These are phyloP conservation scores for Macquaria australasica DNA, from an alignment of 2,113 vertebrate species.

Conservation along the genomic window DNA sequence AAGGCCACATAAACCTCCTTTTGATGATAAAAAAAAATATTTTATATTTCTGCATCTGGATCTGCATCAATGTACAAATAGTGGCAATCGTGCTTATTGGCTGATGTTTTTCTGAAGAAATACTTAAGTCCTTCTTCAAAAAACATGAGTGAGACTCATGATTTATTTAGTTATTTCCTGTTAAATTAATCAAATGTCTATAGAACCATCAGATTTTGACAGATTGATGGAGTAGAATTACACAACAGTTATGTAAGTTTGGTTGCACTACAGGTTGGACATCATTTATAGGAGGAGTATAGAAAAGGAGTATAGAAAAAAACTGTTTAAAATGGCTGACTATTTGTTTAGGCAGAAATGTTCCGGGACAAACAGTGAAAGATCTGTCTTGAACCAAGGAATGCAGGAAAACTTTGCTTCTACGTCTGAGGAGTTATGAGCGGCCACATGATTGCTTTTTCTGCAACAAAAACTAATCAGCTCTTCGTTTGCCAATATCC, in stretches of 20 bases:
- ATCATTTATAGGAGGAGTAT: background rate
- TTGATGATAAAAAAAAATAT: background rate
- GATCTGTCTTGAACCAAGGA: background rate
- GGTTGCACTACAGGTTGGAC: background rate
- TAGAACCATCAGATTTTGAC: background rate
- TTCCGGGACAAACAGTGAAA: background rate
- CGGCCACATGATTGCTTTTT: slow-evolving; percentile 1
- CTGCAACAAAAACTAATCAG: background rate
- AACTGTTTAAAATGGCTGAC: background rate
- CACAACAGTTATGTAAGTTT: background rate
- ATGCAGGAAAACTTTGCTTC: slow-evolving; percentile 6
- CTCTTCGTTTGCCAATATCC: background rate
- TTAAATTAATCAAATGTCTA: background rate
- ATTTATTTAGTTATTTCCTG: background rate
- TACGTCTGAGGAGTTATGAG: background rate
- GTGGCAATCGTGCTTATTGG: background rate
- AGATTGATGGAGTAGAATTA: background rate
- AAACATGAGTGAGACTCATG: background rate
- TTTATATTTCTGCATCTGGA: slow-evolving; percentile 1
- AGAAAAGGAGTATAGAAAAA: background rate
- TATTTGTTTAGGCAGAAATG: slow-evolving; percentile 11
- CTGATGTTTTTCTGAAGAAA: background rate
- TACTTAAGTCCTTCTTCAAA: background rate
- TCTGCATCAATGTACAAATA: background rate
- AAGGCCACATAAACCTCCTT: background rate